These are phyloP conservation scores for Takifugu bimaculatus DNA, from an alignment of 2,113 vertebrate genomes.

Conservation along the genomic window DNA sequence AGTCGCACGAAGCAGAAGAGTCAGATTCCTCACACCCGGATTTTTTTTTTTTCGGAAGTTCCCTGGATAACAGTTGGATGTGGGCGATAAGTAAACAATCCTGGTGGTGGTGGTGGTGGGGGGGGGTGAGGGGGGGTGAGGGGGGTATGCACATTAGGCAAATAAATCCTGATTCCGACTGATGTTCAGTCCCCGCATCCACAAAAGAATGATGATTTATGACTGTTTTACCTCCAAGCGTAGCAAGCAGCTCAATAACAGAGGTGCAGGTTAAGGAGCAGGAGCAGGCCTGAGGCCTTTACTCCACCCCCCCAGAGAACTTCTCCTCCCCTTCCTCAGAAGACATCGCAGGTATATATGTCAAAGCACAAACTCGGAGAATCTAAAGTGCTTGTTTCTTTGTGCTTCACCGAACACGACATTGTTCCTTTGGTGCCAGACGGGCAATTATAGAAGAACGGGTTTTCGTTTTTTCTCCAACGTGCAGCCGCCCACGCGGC, in stretches of 20 bases:
- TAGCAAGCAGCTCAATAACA: no score
- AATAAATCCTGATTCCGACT: no score
- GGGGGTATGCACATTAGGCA: no score
- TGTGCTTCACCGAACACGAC: constrained; percentile 27
- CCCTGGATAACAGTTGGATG: no score
- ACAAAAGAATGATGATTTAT: no score
- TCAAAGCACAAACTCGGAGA: neutral
- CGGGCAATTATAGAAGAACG: constrained; percentile 52
- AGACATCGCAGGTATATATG: neutral
- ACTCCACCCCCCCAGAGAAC: no score
- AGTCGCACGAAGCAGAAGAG: constrained; percentile 3
- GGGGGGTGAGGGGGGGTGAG: no score
- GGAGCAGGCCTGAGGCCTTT: neutral
- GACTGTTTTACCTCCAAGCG: no score
- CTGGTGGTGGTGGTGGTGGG: no score
- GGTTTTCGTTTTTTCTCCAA: constrained; percentile 37
- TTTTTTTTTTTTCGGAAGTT: no score
- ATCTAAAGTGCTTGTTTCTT: constrained; percentile 15
- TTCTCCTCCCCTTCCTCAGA: neutral
- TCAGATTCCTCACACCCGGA: constrained; percentile 1
- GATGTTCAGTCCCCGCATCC: no score
- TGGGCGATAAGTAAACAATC: no score
- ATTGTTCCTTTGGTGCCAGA: constrained; percentile 51
- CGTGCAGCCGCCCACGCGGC: constrained; percentile 54
- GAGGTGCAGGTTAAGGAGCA: neutral